Evolutionary conservation across 2,888 invertebrate genomes (phyloP).

Genomic region (Erebia ligea): DNA sequence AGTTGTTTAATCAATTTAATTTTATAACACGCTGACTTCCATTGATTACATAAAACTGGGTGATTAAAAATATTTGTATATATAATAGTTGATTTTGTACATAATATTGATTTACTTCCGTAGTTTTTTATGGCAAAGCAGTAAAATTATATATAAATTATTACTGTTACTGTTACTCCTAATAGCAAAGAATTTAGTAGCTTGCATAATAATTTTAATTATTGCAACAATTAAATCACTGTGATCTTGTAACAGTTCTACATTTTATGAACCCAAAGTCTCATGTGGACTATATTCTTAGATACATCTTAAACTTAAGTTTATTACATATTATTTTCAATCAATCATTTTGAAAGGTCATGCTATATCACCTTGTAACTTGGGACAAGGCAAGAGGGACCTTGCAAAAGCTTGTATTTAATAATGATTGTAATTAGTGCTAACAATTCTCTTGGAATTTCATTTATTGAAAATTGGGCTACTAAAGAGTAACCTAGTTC

Average conservation of each 20-base stretch:
- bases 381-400: not conserved
- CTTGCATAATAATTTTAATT: not conserved
- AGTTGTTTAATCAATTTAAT: too few relatives aligned
- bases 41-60: too few relatives aligned
- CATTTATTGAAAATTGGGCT: too few relatives aligned
- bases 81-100: too few relatives aligned
- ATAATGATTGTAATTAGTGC: not conserved
- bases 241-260: not conserved
- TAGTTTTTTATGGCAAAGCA: not conserved
- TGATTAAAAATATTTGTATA: too few relatives aligned
- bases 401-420: conserved; percentile 9
- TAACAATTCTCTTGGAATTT: not conserved
- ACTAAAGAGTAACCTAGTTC: too few relatives aligned
- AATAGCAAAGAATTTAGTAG: not conserved
- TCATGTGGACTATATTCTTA: not conserved
- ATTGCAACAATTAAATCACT: too few relatives aligned
- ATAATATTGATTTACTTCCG: not conserved
- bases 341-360: conserved; percentile 12
- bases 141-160: not conserved
- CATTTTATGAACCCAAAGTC: not conserved
- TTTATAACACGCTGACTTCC: not conserved
- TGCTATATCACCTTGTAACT: conserved; percentile 6
- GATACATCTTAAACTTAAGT: not conserved
- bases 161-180: not conserved
- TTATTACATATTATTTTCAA: not conserved